Conservation (phyloP, 2,113 vertebrate species). For the Lagopus leucura region DNA sequence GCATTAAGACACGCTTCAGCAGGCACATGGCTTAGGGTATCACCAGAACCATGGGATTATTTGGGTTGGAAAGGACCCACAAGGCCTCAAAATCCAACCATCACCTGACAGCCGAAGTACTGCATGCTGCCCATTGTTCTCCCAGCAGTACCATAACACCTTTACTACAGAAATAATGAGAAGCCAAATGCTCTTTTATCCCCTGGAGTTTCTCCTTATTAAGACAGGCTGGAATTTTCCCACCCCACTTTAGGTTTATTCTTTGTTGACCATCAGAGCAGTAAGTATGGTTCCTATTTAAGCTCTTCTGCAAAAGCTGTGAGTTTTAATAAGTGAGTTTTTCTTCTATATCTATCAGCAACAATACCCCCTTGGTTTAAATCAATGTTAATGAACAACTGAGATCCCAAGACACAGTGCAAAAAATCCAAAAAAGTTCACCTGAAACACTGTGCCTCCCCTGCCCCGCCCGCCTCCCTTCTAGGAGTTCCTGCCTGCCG, state of each 20-base stretch:
- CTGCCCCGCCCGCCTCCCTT: background rate
- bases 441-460: background rate
- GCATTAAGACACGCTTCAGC: background rate
- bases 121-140: background rate
- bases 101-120: background rate
- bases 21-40: background rate
- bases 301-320: background rate
- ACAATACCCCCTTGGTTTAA: background rate
- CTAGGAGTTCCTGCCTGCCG: too few relatives aligned
- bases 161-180: background rate
- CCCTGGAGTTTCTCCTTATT: background rate
- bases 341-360: background rate
- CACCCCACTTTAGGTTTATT: background rate
- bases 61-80: background rate
- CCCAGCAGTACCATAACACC: background rate
- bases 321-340: background rate
- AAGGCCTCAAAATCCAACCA: background rate
- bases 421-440: background rate
- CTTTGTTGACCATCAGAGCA: background rate
- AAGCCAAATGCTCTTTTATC: background rate
- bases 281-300: background rate
- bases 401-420: background rate
- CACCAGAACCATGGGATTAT: background rate
- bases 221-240: background rate
- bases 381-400: background rate